A percentile compares a stretch with the other conserved stretches of the same genome.
phyloP scores from a whole-genome alignment of 2,113 vertebrate species.

The Rhynchomys soricoides region DNA sequence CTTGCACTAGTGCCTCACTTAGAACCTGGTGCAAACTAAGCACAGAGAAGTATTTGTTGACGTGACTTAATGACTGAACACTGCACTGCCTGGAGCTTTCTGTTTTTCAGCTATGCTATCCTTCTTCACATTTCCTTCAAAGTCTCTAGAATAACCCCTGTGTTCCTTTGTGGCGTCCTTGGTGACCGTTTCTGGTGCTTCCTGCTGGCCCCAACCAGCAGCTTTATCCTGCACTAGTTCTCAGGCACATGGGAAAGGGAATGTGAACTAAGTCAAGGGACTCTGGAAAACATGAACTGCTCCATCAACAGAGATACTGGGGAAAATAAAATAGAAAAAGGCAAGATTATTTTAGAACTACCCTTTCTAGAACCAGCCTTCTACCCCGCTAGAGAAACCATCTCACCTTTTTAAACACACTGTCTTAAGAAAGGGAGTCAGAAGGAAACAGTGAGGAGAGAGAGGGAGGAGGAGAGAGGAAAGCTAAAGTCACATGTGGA shows the following conservation, averaged over 20 bases:
- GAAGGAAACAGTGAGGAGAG: neutral
- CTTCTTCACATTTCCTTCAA: slow-evolving; percentile 22
- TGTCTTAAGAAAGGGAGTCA: neutral
- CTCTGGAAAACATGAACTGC: neutral
- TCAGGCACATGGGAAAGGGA: neutral
- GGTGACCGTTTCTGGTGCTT: neutral
- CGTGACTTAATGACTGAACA: slow-evolving; percentile 34
- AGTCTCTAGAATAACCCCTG: slow-evolving; percentile 27
- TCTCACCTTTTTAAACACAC: neutral
- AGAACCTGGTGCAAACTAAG: neutral
- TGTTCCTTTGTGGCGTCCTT: slow-evolving; percentile 2
- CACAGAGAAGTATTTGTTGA: neutral
- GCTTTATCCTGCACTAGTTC: neutral
- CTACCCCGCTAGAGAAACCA: neutral
- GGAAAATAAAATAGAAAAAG: slow-evolving; percentile 12
- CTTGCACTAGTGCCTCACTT: neutral
- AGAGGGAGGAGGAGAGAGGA: too few species aligned
- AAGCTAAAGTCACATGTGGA: neutral
- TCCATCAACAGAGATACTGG: neutral
- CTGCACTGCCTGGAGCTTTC: neutral
- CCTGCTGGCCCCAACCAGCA: neutral
- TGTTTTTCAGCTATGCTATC: neutral
- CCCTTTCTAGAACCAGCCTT: slow-evolving; percentile 35
- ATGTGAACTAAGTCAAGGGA: neutral
- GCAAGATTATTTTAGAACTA: neutral